Evolutionary conservation across 2,113 vertebrate genomes (phyloP).

Genomic region (Psammodynastes pulverulentus): DNA sequence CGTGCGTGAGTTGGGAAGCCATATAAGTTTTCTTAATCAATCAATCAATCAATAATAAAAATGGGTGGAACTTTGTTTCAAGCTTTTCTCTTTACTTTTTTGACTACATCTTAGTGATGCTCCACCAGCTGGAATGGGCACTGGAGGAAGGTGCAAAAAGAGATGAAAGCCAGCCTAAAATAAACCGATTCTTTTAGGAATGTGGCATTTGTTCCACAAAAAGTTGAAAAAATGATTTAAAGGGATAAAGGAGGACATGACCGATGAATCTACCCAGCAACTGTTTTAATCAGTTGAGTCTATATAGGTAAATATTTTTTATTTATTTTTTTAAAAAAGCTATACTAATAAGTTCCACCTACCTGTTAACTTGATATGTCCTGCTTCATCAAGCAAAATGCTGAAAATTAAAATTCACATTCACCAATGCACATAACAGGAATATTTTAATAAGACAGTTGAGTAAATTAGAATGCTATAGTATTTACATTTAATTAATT

Average conservation of each 20-base stretch:
- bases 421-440: constrained; percentile 74
- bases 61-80: not conserved
- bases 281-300: not conserved
- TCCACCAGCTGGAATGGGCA: not conserved
- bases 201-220: not conserved
- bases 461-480: constrained; percentile 13
- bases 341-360: constrained; percentile 57
- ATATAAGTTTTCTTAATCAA: not conserved
- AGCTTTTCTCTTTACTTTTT: not conserved
- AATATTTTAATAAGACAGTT: constrained; percentile 34
- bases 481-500: not conserved
- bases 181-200: not conserved
- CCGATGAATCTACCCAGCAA: not conserved
- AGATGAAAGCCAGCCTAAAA: not conserved
- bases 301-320: not conserved
- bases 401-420: constrained; percentile 91
- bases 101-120: not conserved
- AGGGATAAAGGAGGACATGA: not conserved
- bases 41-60: not conserved
- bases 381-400: constrained; percentile 99
- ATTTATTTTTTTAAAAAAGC: not conserved
- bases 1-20: no score
- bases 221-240: not conserved
- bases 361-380: constrained; percentile 99
- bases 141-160: not conserved